Percentiles rank a stretch among this genome's conserved stretches.
Evolutionary conservation across 2,888 invertebrate genomes (phyloP).

Genomic region (Chloroclystis v-ata): DNA sequence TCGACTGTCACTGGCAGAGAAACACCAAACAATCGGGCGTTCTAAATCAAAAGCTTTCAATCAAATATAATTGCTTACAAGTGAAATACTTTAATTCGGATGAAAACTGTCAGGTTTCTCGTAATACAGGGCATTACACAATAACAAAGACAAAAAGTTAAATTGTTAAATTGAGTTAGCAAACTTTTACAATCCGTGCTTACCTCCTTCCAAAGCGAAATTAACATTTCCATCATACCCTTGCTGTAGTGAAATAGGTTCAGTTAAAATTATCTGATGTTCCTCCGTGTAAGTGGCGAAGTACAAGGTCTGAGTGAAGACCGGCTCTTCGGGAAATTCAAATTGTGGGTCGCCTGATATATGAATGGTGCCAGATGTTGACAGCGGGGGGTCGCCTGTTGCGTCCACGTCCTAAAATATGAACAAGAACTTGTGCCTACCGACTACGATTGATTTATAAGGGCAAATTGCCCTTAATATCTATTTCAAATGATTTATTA

Average conservation of each 20-base stretch:
- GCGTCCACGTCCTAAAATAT: conserved; percentile 54
- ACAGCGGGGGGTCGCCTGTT: conserved; percentile 46
- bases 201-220: conserved; percentile 58
- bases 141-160: no score
- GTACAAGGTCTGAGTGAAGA: conserved; percentile 65
- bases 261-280: conserved; percentile 38
- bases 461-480: not conserved
- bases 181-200: conserved; percentile 11
- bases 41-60: not conserved
- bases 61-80: not conserved
- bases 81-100: no score
- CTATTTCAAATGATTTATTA: no score
- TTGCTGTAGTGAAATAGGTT: conserved; percentile 46
- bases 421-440: not conserved
- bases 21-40: not conserved
- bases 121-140: no score
- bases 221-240: conserved; percentile 54
- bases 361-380: conserved; percentile 45
- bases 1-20: not conserved
- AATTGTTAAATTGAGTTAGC: no score
- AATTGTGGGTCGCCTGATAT: conserved; percentile 54
- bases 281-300: conserved; percentile 55
- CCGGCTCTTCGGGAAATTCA: conserved; percentile 62
- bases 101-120: no score
- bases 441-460: not conserved